Percentiles rank a stretch among this genome's conserved stretches.
Conservation (phyloP, 2,888 invertebrate genomes). For the Cancer borealis region DNA sequence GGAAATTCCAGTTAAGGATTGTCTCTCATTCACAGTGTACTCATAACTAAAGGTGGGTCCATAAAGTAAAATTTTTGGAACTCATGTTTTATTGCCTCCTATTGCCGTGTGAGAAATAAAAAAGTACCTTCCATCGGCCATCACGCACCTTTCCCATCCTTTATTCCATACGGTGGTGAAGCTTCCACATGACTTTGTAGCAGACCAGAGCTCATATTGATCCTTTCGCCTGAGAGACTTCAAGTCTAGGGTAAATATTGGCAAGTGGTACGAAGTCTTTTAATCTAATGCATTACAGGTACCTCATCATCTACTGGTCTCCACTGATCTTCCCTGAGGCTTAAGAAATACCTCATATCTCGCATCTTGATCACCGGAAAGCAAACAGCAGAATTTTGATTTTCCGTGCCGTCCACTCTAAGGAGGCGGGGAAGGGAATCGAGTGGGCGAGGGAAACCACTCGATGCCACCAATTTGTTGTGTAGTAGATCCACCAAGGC, state of each 20-base stretch:
- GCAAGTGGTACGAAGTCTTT: not conserved
- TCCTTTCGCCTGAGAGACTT: not conserved
- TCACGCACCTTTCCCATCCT: not conserved
- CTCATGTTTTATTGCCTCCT: not conserved
- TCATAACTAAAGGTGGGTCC: not conserved
- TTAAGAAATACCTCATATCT: slow-evolving; percentile 11
- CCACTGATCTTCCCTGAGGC: slow-evolving; percentile 13
- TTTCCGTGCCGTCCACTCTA: not conserved
- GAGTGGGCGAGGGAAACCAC: not conserved
- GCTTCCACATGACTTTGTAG: not conserved
- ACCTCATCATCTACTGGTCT: not conserved
- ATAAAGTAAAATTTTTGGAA: not conserved
- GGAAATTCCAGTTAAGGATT: not conserved
- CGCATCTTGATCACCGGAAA: not conserved
- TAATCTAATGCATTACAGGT: slow-evolving; percentile 35
- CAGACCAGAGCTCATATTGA: not conserved
- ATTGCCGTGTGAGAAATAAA: not conserved
- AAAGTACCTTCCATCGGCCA: not conserved
- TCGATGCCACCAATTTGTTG: not conserved
- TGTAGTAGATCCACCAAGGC: not conserved
- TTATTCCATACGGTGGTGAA: not conserved
- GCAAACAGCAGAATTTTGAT: slow-evolving; percentile 1
- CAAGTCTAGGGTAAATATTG: slow-evolving; percentile 7
- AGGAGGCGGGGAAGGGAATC: not conserved
- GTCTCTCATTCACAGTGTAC: not conserved